Base-by-base conservation (phyloP, 2,113 vertebrate species). In the Pagrus major region DNA sequence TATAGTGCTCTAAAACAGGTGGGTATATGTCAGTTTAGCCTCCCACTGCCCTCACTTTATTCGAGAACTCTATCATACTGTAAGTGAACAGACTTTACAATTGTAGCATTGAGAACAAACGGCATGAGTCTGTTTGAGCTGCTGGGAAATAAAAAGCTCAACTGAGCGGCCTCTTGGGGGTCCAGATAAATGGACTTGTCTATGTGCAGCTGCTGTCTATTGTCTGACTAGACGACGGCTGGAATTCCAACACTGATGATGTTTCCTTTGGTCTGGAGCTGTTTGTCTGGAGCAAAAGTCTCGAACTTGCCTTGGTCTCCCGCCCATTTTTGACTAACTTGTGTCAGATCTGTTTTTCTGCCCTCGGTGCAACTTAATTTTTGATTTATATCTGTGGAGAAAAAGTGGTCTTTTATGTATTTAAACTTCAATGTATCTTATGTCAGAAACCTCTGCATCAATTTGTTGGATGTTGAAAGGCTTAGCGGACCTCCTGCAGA, bases 191-290 rank as follows among this genome's bases (percentile, higher is more conserved):
- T 91, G 86, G 81, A 82, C 91, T 59, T 51, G 83, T 88, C 84
- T 86, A 47, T 4, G 58, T 78, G 82, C 76, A 93, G 94, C 92
- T 94, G 93, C 89, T 78, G 79, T 70, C 54, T 55, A 23, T 84
- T 84, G 80, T 86, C 72, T 65, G 78, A 69, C 58, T 44, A 68
- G 75, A 82, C 42, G 44, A 60, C 42, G 29, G 41, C 25, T 80
- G 84, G 77, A 87, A 79, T 78, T 81, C 63, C 77, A 77, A 7
- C 60, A 23, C 59, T 47, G 56, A 72, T 64, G 70, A 41, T 71
- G 69, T 54, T 70, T 66, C 73, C 20, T 76, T 67, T 70, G 47
- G 52, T 68, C 72, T 51, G 37, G 14, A 67, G 71, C 58, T 23
- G 27, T 35, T 71, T 72, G 66, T 42, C 72, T 0, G 0, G 23